phyloP scores from a whole-genome alignment of 2,888 invertebrate species.

The Coenonympha glycerion region DNA sequence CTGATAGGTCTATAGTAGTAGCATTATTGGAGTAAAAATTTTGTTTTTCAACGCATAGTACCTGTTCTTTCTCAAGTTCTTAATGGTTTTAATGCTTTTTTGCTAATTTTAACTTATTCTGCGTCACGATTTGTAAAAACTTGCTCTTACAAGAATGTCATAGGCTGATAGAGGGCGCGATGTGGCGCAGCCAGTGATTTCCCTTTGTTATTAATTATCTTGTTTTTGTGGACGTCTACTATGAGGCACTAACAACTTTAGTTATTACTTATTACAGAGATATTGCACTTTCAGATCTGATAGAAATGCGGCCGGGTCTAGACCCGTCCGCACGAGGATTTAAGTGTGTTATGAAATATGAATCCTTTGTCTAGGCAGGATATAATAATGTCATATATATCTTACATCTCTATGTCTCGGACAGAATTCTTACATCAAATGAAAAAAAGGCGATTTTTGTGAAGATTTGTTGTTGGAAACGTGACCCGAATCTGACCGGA shows the following conservation, averaged over 20 bases:
- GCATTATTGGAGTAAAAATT: too few relatives aligned
- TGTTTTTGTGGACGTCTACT: conserved; percentile 4
- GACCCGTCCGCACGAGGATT: background rate
- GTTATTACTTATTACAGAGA: background rate
- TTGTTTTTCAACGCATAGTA: too few relatives aligned
- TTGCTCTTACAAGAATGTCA: background rate
- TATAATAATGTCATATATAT: background rate
- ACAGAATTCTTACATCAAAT: background rate
- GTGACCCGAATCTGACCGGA: conserved; percentile 14
- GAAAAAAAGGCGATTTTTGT: background rate
- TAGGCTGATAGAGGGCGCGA: background rate
- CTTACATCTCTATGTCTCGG: too few relatives aligned
- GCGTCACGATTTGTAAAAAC: background rate
- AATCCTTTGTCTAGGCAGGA: background rate
- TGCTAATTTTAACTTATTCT: too few relatives aligned
- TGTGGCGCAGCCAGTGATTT: conserved; percentile 5
- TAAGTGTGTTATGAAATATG: background rate
- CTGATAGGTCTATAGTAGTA: too few relatives aligned
- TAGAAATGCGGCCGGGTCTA: background rate
- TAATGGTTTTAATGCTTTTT: too few relatives aligned
- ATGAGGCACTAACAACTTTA: background rate
- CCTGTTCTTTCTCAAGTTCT: too few relatives aligned
- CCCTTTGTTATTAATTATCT: conserved; percentile 17
- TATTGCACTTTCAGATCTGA: background rate
- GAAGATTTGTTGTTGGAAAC: background rate